phyloP scores from a whole-genome alignment of 2,113 vertebrate genomes.

The Cichladusa arquata region DNA sequence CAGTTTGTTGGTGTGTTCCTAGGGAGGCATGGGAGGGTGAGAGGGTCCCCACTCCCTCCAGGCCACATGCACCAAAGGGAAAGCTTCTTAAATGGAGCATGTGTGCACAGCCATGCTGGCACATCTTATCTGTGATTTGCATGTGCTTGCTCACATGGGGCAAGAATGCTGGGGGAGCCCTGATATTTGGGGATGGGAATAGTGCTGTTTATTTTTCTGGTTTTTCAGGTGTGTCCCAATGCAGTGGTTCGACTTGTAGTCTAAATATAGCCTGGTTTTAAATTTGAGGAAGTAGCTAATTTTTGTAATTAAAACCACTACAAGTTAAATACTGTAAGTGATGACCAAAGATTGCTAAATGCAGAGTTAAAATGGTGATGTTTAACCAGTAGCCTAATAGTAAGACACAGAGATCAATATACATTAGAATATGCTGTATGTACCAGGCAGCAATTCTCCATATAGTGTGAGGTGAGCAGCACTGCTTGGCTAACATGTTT shows the following conservation, averaged over 20 bases:
- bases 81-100: background rate
- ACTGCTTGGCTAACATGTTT: conserved; percentile 65
- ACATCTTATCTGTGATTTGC: background rate
- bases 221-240: background rate
- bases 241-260: background rate
- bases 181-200: background rate
- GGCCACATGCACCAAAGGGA: rapidly evolving
- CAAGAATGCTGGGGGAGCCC: background rate
- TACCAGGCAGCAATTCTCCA: background rate
- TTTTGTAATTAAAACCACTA: background rate
- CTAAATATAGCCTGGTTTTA: background rate
- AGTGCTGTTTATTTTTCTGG: background rate
- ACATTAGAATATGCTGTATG: background rate
- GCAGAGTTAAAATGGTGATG: background rate
- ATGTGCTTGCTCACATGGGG: background rate
- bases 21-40: background rate
- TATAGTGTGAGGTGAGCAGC: conserved; percentile 55
- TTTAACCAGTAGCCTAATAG: background rate
- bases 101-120: background rate
- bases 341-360: background rate
- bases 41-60: background rate
- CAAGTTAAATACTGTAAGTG: background rate
- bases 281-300: background rate
- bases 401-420: background rate
- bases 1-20: background rate